phyloP scores from a whole-genome alignment of 2,888 invertebrate genomes.

The Nephrotoma flavescens region DNA sequence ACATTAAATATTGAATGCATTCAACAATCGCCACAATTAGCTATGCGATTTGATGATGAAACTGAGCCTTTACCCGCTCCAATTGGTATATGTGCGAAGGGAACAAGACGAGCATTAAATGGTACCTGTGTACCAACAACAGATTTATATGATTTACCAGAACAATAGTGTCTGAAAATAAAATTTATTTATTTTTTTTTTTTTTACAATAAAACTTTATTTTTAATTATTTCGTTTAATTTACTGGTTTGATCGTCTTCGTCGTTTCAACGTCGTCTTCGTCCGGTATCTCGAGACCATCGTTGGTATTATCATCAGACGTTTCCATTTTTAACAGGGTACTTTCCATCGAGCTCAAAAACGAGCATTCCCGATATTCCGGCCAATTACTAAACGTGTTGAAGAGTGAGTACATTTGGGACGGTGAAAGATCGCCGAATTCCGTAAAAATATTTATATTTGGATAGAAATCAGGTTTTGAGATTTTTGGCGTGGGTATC shows the following conservation, averaged over 20 bases:
- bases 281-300: constrained; percentile 19
- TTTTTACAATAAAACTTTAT: not conserved
- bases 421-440: constrained; percentile 50
- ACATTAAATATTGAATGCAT: constrained; percentile 44
- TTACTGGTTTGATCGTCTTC: not conserved
- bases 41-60: constrained; percentile 22
- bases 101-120: constrained; percentile 18
- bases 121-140: constrained; percentile 17
- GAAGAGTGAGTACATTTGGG: constrained; percentile 49
- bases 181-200: not conserved
- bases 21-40: constrained; percentile 15
- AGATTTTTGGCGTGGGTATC: constrained; percentile 21
- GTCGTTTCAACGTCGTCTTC: constrained; percentile 21
- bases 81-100: constrained; percentile 21
- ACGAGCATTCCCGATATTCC: constrained; percentile 47
- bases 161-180: not conserved
- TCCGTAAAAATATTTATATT: constrained; percentile 55
- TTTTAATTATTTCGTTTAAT: not conserved
- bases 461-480: constrained; percentile 25
- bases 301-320: constrained; percentile 22
- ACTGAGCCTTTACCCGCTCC: constrained; percentile 7
- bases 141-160: not conserved
- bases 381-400: constrained; percentile 43
- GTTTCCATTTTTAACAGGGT: constrained; percentile 38
- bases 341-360: constrained; percentile 47